These are phyloP conservation scores for Neopipo cinnamomea DNA, from an alignment of 2,113 vertebrate species.

Conservation along the genomic window DNA sequence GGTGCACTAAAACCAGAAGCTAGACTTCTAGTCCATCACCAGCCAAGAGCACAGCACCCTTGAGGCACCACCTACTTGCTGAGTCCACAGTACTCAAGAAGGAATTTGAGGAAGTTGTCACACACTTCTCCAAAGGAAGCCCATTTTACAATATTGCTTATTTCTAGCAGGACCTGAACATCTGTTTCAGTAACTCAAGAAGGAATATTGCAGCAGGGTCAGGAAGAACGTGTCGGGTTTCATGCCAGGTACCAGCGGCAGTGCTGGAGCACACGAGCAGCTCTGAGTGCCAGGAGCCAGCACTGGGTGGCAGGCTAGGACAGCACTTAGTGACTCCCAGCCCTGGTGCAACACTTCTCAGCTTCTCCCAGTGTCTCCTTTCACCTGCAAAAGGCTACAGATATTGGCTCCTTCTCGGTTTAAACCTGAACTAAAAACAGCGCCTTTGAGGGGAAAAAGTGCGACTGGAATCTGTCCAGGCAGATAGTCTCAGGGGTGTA, in stretches of 20 bases:
- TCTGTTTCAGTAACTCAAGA: not conserved
- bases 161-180: not conserved
- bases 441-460: not conserved
- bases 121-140: not conserved
- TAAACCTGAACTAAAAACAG: conserved; percentile 40
- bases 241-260: not conserved
- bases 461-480: not conserved
- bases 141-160: not conserved
- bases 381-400: conserved; percentile 27
- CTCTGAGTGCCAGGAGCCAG: conserved; percentile 23
- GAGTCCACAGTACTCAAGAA: not conserved
- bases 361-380: conserved; percentile 16
- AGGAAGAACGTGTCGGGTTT: not conserved
- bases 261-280: not conserved
- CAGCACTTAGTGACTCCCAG: conserved; percentile 36
- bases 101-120: not conserved
- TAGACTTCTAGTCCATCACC: not conserved
- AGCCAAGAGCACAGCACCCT: not conserved
- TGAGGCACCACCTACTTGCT: not conserved
- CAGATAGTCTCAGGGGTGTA: not conserved
- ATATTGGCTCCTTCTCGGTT: not conserved
- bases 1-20: not conserved
- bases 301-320: conserved; percentile 76
- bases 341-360: not conserved
- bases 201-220: not conserved